phyloP scores from a whole-genome alignment of 2,113 vertebrate genomes.

The Ammodytes dubius region DNA sequence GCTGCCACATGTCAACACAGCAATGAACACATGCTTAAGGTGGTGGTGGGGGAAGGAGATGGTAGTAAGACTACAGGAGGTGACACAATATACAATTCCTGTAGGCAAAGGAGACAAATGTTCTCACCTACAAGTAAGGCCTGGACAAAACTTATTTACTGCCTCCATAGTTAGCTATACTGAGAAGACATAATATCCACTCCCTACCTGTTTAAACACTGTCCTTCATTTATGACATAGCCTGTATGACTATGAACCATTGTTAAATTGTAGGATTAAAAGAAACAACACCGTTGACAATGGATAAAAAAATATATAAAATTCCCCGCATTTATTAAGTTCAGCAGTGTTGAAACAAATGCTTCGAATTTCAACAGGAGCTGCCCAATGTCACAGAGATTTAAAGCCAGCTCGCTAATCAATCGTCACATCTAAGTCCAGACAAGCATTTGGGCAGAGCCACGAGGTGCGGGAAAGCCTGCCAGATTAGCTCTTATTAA shows the following conservation, averaged over 20 bases:
- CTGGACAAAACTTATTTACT: not conserved
- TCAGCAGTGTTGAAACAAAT: slow-evolving; percentile 37
- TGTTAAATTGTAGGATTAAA: not conserved
- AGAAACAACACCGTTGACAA: not conserved
- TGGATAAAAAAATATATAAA: slow-evolving; percentile 10
- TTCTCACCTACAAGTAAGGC: not conserved
- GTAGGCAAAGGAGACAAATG: slow-evolving; percentile 5
- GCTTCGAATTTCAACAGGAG: slow-evolving; percentile 2
- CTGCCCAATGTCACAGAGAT: slow-evolving; percentile 19
- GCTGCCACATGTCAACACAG: slow-evolving; percentile 75
- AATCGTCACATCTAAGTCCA: slow-evolving; percentile 35
- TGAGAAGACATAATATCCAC: slow-evolving; percentile 4
- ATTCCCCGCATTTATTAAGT: not conserved
- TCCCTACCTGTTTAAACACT: not conserved
- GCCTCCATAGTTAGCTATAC: not conserved
- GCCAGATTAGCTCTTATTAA: slow-evolving; percentile 38
- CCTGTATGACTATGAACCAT: not conserved
- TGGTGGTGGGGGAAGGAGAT: slow-evolving; percentile 16
- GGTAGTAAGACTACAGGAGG: slow-evolving; percentile 2
- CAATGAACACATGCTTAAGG: slow-evolving; percentile 78
- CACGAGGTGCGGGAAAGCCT: slow-evolving; percentile 1
- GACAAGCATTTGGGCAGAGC: slow-evolving; percentile 27
- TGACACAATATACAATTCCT: slow-evolving; percentile 29
- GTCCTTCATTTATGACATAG: not conserved
- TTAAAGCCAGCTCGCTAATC: slow-evolving; percentile 35